phyloP scores from a whole-genome alignment of 2,797 vertebrate genomes.

The Hipposideros larvatus region DNA sequence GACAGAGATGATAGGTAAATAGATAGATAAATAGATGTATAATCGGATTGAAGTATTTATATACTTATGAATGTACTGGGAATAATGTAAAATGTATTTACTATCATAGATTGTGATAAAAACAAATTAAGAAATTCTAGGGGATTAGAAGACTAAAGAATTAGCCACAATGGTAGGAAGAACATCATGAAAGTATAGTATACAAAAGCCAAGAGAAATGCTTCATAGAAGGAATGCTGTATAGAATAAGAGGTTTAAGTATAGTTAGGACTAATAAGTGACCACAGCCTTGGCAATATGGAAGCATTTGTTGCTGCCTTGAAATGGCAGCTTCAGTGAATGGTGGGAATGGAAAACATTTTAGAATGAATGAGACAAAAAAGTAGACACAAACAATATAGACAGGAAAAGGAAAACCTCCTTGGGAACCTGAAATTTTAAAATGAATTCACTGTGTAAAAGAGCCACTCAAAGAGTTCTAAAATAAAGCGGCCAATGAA shows the following conservation, averaged over 20 bases:
- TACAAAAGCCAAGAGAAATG: conserved; percentile 1
- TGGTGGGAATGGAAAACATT: not conserved
- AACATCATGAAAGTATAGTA: not conserved
- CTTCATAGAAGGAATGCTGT: not conserved
- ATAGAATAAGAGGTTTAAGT: not conserved
- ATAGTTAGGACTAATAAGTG: not conserved
- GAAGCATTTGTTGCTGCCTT: not conserved
- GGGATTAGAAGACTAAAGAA: not conserved
- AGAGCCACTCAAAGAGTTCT: not conserved
- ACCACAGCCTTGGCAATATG: not conserved
- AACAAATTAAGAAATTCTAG: conserved; percentile 36
- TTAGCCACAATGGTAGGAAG: not conserved
- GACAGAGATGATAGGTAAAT: not conserved
- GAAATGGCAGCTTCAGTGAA: not conserved
- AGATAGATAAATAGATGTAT: not conserved
- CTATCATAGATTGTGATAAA: not conserved
- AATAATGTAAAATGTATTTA: conserved; percentile 9
- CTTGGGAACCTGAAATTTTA: not conserved
- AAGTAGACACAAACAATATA: not conserved
- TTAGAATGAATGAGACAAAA: not conserved
- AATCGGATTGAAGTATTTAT: not conserved
- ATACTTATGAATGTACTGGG: not conserved
- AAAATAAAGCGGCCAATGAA: not conserved
- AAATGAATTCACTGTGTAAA: conserved; percentile 16
- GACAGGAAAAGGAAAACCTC: not conserved